Conservation (phyloP, 2,797 vertebrate genomes). For the Lepilemur septentrionalis region DNA sequence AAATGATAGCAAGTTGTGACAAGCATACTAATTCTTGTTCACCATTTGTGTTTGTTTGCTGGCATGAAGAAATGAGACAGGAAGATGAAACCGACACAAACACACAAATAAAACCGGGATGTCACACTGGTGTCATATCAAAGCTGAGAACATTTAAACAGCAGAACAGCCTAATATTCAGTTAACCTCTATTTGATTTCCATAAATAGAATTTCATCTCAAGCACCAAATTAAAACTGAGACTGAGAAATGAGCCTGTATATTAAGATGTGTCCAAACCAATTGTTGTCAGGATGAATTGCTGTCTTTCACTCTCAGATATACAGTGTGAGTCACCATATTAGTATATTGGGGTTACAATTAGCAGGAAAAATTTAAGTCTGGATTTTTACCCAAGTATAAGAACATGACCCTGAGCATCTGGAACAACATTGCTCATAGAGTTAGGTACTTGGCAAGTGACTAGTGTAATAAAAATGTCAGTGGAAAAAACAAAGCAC, state of each 20-base stretch:
- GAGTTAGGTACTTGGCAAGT: neutral
- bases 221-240: slow-evolving; percentile 79
- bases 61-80: slow-evolving; percentile 33
- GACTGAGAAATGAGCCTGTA: slow-evolving; percentile 58
- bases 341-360: neutral
- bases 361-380: neutral
- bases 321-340: slow-evolving; percentile 44
- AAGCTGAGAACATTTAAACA: slow-evolving; percentile 72
- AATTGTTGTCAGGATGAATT: slow-evolving; percentile 68
- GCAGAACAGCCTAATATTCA: slow-evolving; percentile 70
- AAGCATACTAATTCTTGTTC: slow-evolving; percentile 64
- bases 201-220: slow-evolving; percentile 77
- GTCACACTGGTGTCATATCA: slow-evolving; percentile 69
- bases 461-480: neutral
- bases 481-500: neutral
- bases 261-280: slow-evolving; percentile 79
- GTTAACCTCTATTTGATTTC: slow-evolving; percentile 80
- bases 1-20: slow-evolving; percentile 65
- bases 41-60: slow-evolving; percentile 41
- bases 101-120: slow-evolving; percentile 62
- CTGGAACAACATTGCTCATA: neutral
- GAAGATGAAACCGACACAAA: slow-evolving; percentile 46
- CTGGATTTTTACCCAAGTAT: neutral
- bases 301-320: slow-evolving; percentile 66
- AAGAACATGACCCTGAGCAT: neutral